Base-by-base conservation (phyloP, 2,888 invertebrate genomes). In the Parnassius orleans region DNA sequence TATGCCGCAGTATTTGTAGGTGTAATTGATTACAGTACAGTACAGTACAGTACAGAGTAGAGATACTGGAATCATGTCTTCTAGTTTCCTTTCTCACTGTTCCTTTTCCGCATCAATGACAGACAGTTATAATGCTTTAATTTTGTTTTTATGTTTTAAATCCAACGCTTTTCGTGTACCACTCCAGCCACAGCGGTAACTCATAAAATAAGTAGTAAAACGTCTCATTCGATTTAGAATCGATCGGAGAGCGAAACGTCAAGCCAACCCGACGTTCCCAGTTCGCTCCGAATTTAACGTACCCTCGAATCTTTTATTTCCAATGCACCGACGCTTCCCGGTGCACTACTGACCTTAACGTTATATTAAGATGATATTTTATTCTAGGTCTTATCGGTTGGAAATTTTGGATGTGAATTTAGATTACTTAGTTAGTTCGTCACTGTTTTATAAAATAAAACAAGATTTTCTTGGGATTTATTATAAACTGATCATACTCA, bases 161-260 rank as follows among this genome's bases (percentile, higher is more conserved):
- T 24, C 24, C 14, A 3, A 10, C 46, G 46, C 19, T 42, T 46
- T 59, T 44, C 44, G 24, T 14, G 15, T 57, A 19, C 47, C 19
- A 61, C 46, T 15, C n/a, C 10, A 33, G 41, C 41, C 47, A 12
- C 46, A 3, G n/a, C 75, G 70, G 70, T 11, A 72, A 74, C 76
- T 81, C 84, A 83, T 85, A 84, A 85, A 85, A 81, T 76, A 78
- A 76, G 83, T 71, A 78, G 81, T 83, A 81, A 80, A 84, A 78
- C 73, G 78, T 80, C 79, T 77, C 72, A 73, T 78, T 78, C 79
- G 77, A 69, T 82, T 77, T 72, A 72, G 71, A 76, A 82, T 86
- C 84, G 83, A 86, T 84, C 80, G 78, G 44, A 61, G 44, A 64
- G 66, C 61, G 61, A 60, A 56, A 68, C 72, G 69, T 71, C 72